These are phyloP conservation scores for Archips crataeganus DNA, from an alignment of 2,888 invertebrate species.

Conservation along the genomic window DNA sequence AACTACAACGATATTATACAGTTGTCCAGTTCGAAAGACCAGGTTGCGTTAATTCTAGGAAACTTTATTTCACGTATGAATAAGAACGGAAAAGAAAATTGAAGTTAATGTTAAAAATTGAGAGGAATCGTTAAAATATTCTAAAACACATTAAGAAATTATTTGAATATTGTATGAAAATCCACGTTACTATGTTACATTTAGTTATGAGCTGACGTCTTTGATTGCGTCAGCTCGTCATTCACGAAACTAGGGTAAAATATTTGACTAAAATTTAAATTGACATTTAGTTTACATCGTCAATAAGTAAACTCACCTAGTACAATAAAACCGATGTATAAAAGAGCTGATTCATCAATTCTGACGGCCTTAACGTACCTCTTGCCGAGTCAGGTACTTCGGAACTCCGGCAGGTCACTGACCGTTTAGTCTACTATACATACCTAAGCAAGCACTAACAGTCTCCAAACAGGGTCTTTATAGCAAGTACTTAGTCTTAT, in stretches of 20 bases:
- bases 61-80: too few relatives aligned
- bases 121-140: too few relatives aligned
- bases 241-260: constrained; percentile 1
- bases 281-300: background rate
- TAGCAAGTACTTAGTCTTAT: constrained; percentile 7
- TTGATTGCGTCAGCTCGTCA: background rate
- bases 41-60: too few relatives aligned
- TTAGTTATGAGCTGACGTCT: too few relatives aligned
- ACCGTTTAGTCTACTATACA: constrained; percentile 13
- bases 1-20: too few relatives aligned
- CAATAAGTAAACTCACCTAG: background rate
- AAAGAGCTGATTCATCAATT: constrained; percentile 27
- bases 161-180: too few relatives aligned
- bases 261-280: background rate
- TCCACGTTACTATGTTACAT: too few relatives aligned
- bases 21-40: too few relatives aligned
- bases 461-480: background rate
- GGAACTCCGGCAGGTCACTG: constrained; percentile 15
- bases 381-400: constrained; percentile 6
- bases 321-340: constrained; percentile 6
- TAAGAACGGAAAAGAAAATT: too few relatives aligned
- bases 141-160: too few relatives aligned
- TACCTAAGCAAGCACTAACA: constrained; percentile 2
- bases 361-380: background rate
- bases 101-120: too few relatives aligned